Conservation (phyloP, 2,113 vertebrate genomes). For the Psammodynastes pulverulentus region DNA sequence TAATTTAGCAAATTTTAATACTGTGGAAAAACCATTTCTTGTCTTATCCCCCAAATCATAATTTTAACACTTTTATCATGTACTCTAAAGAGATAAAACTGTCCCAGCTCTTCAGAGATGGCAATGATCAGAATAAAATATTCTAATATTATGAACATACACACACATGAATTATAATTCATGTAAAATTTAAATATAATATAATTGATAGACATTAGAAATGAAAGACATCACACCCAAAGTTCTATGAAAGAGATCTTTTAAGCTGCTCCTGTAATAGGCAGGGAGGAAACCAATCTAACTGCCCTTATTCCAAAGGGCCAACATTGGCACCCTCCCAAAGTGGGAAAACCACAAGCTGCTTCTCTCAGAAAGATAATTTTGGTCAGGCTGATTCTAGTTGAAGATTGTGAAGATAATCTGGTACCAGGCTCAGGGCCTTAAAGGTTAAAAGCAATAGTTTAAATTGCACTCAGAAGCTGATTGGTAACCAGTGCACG, state of each 20-base stretch:
- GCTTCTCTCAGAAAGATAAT: neutral
- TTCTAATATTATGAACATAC: neutral
- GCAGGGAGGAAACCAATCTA: neutral
- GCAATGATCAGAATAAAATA: neutral
- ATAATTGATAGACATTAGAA: neutral
- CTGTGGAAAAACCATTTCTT: neutral
- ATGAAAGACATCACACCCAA: neutral
- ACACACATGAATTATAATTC: too few species aligned
- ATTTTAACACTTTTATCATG: neutral
- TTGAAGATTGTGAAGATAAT: neutral
- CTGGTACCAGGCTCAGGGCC: neutral
- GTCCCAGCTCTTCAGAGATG: neutral
- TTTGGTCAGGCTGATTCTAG: neutral
- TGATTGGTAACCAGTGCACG: neutral
- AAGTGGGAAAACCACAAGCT: neutral
- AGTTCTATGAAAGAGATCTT: neutral
- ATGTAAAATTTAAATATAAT: neutral
- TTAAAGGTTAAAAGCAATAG: neutral
- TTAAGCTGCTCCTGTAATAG: neutral
- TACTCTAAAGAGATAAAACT: neutral
- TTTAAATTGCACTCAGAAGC: neutral
- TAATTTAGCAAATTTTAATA: neutral
- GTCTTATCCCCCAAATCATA: neutral
- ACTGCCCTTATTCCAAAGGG: neutral
- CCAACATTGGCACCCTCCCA: neutral